phyloP scores from a whole-genome alignment of 2,888 invertebrate genomes.

The Nebria brevicollis region DNA sequence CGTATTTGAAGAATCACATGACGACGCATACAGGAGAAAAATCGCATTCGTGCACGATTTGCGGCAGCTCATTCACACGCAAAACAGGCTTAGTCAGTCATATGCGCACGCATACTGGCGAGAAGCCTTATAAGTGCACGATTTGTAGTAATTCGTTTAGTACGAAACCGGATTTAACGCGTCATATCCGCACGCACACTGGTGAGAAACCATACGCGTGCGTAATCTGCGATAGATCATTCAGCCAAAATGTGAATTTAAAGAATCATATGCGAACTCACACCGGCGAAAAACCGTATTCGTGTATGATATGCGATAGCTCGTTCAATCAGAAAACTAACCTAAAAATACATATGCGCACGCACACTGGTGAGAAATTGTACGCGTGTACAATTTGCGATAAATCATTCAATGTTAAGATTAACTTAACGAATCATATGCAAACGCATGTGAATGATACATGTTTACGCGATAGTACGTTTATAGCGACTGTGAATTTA shows the following conservation, averaged over 20 bases:
- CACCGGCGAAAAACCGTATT: constrained; percentile 5
- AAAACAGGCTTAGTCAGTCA: too few species aligned
- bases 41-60: too few species aligned
- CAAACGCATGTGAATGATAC: not conserved
- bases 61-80: too few species aligned
- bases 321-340: not conserved
- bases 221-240: not conserved
- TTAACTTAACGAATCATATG: not conserved
- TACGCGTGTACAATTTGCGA: not conserved
- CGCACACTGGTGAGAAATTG: not conserved
- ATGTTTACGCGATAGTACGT: too few species aligned
- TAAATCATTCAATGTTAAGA: not conserved
- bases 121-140: not conserved
- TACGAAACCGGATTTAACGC: not conserved
- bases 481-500: too few species aligned
- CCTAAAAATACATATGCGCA: not conserved
- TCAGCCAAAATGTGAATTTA: not conserved
- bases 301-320: not conserved
- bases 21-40: too few species aligned
- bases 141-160: constrained; percentile 4
- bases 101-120: not conserved
- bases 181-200: not conserved
- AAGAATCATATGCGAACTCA: not conserved
- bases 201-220: not conserved
- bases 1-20: too few species aligned